Base-by-base conservation (phyloP, 1,140 invertebrate species). In the Brachionus asplanchnoidis region DNA sequence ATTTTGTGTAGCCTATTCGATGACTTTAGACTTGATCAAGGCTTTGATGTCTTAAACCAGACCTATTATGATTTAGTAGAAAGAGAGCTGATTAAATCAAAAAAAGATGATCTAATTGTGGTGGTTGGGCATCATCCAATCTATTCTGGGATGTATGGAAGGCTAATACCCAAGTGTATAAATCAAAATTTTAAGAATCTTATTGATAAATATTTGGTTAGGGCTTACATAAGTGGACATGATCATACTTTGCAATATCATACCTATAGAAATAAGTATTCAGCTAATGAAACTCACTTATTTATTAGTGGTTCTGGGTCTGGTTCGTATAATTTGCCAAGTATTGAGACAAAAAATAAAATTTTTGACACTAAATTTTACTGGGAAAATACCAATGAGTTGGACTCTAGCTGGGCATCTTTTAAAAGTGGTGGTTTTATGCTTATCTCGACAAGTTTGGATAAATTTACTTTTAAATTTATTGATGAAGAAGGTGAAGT, bases 161-260 rank as follows among this genome's bases (percentile, higher is more conserved):
- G 68, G 42, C 12, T 40, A 8, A 42, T 42, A 73, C 36, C 68
- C 7, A 20, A 73, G n/a, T 73, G 68, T 20, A 14, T 73, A 8
- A 42, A 14, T 7, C 32, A 73, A 17, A 36, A 73, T 73, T 42
- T 73, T n/a, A 73, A 73, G 9, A 73, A 42, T 20, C 20, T 73
- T 17, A 42, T 73, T 1, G 68, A 73, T 73, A 73, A 42, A 42
- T 73, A 73, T 73, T 42, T 12, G 12, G 68, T 73, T 8, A 40
- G 17, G 40, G 40, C 20, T 6, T 73, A 73, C 23, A 42, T 73
- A 14, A 73, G 68, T 73, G 68, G 68, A 1, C 68, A 73, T 36
- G 68, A 73, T 42, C 68, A 73, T 40, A 73, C 68, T 11, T 73
- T 73, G 36, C 68, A 73, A 73, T 42, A 73, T 73, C 68, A 73